Evolutionary conservation across 1,140 invertebrate species (phyloP), one percentile per base, ranked within the genome.

Genomic region (Phthorimaea operculella): DNA sequence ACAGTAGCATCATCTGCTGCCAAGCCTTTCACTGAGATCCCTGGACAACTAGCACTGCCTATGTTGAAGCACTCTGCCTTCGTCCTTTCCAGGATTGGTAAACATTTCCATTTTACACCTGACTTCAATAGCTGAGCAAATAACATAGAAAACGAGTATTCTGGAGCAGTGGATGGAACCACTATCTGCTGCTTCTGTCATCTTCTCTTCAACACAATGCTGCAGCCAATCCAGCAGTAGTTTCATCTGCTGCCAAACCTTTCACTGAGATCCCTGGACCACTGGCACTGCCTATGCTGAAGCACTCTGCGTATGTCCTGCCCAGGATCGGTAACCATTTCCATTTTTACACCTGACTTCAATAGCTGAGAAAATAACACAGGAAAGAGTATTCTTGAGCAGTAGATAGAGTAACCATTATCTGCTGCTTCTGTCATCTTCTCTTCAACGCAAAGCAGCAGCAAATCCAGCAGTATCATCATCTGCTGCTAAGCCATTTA

Each of bases 191-290:
- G n/a, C n/a, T n/a, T n/a, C n/a, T n/a, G 0, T 79, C 81, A 0
- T 79, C 79, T 0, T 84, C 81, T 4, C 81, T 79, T 0, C 79
- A 79, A 33, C 68, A 78, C 0, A 53, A 63, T n/a, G 73, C 71
- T 52, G 68, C 70, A 0, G 74, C 50, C 0, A 54, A 73, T 0
- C 73, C 76, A 6, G 64, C 68, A 0, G 12, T 63, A 0, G 60
- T 47, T 11, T 21, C 54, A 1, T 10, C 54, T 3, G 17, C 52
- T 1, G 55, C 65, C 10, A 76, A 74, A 15, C 70, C 68, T 8
- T 85, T 85, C 69, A 59, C 50, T 0, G 79, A 83, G n/a, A 83
- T 85, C 83, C 17, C 81, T 79, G 81, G 81, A 9, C 81, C 81
- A 0, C 68, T 84, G 1, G 76, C 78, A 0, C 49, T 84, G 57